Evolutionary conservation across 2,888 invertebrate species (phyloP), one percentile per base, ranked within the genome.

Genomic region (Schrankia costaestrigalis): DNA sequence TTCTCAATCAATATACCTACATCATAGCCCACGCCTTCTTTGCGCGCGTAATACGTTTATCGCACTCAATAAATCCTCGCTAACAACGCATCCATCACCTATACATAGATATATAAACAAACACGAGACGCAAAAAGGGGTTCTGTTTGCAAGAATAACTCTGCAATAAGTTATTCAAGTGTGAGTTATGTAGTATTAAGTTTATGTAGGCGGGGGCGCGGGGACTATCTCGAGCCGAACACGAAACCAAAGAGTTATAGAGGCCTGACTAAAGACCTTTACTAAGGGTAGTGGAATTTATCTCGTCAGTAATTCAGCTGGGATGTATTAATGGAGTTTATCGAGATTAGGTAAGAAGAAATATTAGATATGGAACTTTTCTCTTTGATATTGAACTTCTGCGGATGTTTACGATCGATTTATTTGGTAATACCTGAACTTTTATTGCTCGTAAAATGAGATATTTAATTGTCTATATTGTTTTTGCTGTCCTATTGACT

Each of bases 171-270:
- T 83, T 81, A 83, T 79, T 76, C 76, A 61, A 64, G 63, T 64
- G 76, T 79, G 82, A 85, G 73, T 85, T 82, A 85, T 78, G 71
- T 75, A 63, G 71, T 74, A 78, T 77, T 72, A 79, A 76, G 76
- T 78, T 77, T 70, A 76, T 75, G 81, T 81, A 71, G 78, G 71
- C 53, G 69, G 55, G 56, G 68, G 69, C 49, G 56, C 63, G 59
- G 67, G 65, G 66, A 61, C 54, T 60, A 68, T 63, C 62, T 38
- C 48, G 39, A 44, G 39, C 48, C 52, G 52, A 52, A 58, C 56
- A 58, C 56, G 56, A 58, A 55, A 41, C 30, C 27, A 35, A n/a
- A 42, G 51, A 58, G 40, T 56, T 58, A 58, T 56, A 35, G 49
- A 49, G 49, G 44, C 49, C 53, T 55, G 42, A 44, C 37, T 45